These are phyloP conservation scores for Rhabdophis nuchalis DNA, from an alignment of 2,797 vertebrate genomes.

Conservation along the genomic window DNA sequence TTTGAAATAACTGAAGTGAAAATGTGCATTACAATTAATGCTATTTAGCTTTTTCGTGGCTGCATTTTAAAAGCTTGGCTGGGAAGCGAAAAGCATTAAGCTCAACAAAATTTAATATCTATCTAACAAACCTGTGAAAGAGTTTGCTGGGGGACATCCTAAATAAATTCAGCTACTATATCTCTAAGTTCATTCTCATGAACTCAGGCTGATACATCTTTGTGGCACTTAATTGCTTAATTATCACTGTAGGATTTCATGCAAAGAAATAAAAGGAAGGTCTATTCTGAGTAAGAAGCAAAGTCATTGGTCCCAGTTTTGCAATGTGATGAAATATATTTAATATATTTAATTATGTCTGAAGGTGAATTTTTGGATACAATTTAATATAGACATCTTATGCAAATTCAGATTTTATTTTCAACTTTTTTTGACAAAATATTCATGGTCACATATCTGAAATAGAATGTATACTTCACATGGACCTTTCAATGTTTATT, in stretches of 20 bases:
- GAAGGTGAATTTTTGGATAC: neutral
- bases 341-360: neutral
- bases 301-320: neutral
- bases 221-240: neutral
- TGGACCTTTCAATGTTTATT: neutral
- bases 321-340: neutral
- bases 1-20: constrained; percentile 14
- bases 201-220: neutral
- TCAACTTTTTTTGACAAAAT: neutral
- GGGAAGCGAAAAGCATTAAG: neutral
- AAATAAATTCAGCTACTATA: neutral
- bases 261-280: neutral
- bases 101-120: neutral
- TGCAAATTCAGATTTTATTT: neutral
- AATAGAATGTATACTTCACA: neutral
- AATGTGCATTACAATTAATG: constrained; percentile 17
- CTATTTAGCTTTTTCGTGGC: constrained; percentile 12
- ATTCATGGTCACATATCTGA: neutral
- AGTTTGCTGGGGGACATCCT: neutral
- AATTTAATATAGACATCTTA: neutral
- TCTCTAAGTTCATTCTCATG: too few relatives aligned
- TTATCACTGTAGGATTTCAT: neutral
- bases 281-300: neutral
- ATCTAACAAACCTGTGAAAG: neutral
- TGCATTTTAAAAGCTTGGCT: constrained; percentile 7